phyloP scores from a whole-genome alignment of 2,888 invertebrate species.

The Scaptomyza tumidula region DNA sequence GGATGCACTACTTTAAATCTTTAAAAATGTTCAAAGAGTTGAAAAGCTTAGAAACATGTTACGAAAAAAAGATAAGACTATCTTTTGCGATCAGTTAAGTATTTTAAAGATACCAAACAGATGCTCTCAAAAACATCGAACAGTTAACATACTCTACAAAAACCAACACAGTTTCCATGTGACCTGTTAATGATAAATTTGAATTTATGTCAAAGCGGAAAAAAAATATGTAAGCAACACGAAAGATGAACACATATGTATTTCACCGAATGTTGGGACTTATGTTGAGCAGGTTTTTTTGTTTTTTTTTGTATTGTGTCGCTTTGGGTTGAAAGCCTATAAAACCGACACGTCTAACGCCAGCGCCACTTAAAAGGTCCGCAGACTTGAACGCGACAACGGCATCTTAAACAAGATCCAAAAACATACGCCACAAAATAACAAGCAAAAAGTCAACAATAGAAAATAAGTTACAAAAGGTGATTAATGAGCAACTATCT shows the following conservation, averaged over 20 bases:
- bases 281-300: slow-evolving; percentile 48
- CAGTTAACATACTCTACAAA: background rate
- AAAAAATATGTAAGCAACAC: slow-evolving; percentile 10
- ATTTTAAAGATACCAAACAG: background rate
- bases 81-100: too few relatives aligned
- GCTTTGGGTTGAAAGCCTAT: slow-evolving; percentile 41
- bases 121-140: background rate
- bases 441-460: slow-evolving; percentile 1
- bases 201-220: slow-evolving; percentile 11
- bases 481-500: slow-evolving; percentile 35
- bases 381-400: slow-evolving; percentile 46
- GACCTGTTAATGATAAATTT: slow-evolving; percentile 22
- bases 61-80: background rate
- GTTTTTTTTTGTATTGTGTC: slow-evolving; percentile 7
- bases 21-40: background rate
- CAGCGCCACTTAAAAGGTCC: slow-evolving; percentile 55
- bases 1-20: background rate
- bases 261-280: background rate
- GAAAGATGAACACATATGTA: slow-evolving; percentile 19
- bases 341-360: slow-evolving; percentile 50
- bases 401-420: slow-evolving; percentile 38
- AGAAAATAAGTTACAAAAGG: slow-evolving; percentile 30
- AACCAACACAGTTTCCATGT: background rate
- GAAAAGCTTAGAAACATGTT: background rate
- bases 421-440: slow-evolving; percentile 15